Conservation (phyloP, 2,797 vertebrate species). For the Microcaecilia unicolor region DNA sequence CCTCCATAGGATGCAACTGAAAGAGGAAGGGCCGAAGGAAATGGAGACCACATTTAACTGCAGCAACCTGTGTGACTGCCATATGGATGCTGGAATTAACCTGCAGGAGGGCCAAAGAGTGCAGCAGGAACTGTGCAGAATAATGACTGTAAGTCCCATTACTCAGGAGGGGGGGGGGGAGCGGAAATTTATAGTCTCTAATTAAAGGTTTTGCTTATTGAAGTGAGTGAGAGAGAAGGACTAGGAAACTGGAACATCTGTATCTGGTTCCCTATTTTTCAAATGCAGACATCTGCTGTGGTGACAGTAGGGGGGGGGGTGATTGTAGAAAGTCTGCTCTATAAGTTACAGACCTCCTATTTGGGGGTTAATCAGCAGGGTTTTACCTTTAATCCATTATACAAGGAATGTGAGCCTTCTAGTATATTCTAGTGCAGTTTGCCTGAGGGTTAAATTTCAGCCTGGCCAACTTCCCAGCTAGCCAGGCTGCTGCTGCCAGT, state of each 20-base stretch:
- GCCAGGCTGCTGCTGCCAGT: too few species aligned
- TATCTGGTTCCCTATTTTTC: neutral
- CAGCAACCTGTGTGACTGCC: conserved; percentile 71
- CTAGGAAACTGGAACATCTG: neutral
- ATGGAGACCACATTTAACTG: conserved; percentile 87
- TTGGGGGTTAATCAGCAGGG: too few species aligned
- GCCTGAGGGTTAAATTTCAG: too few species aligned
- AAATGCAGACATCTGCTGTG: neutral
- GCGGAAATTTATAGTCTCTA: too few species aligned
- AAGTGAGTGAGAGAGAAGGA: neutral
- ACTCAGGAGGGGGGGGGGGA: neutral
- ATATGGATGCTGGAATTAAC: conserved; percentile 55
- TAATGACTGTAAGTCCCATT: conserved; percentile 68
- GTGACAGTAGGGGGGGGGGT: neutral
- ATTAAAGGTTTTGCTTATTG: too few species aligned
- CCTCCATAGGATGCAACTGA: conserved; percentile 8
- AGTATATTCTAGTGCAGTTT: too few species aligned
- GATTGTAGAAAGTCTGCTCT: too few species aligned
- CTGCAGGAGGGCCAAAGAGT: conserved; percentile 51
- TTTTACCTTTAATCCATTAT: too few species aligned
- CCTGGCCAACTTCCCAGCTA: too few species aligned
- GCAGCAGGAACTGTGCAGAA: conserved; percentile 73
- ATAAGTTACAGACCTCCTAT: too few species aligned
- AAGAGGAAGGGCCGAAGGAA: conserved; percentile 24
- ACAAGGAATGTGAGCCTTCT: too few species aligned